Base-by-base conservation (phyloP, 2,113 vertebrate genomes). In the Seriola dumerili region DNA sequence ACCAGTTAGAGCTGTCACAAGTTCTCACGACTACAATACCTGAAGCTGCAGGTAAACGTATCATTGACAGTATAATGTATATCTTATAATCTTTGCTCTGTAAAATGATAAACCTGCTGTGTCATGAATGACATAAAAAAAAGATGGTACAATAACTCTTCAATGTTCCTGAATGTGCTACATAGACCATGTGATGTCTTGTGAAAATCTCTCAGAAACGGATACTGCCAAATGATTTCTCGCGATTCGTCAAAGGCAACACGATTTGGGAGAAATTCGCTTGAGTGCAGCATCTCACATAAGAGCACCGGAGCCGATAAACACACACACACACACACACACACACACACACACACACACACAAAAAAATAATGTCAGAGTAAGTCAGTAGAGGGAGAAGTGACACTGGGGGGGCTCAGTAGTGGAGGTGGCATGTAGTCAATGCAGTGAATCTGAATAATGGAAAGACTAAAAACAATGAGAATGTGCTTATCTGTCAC, bases 211-310 rank as follows among this genome's bases (percentile, higher is more conserved):
- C 48, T 63, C 52, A 38, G 29, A 83, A 76, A 46, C 3, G 16
- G 11, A 12, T 16, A 1, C 64, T 78, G 81, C 55, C 75, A 88
- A 84, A n/a, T 58, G 17, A 58, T 74, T 85, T 38, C 55, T 78
- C 12, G 50, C 14, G 12, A 84, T 79, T 80, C 58, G 75, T 62
- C 58, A 80, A 65, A 62, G 34, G 59, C 23, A 73, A 70, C 61
- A 59, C 21, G 58, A 70, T 65, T 32, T 59, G 23, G 7, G 54
- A 59, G 34, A 34, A 83, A 76, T 4, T 83, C 55, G 34, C 64
- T 67, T 48, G 21, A 61, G 59, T 38, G 68, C n/a, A 57, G 65
- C 42, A 40, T 72, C 54, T 78, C 66, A 76, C 38, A 7, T 57
- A 81, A 74, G 67, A 66, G 3, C 13, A 16, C n/a, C 62, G 16